Percentiles rank a stretch among this genome's conserved stretches.
Evolutionary conservation across 2,113 vertebrate species (phyloP).

Genomic region (Cathartes aura): DNA sequence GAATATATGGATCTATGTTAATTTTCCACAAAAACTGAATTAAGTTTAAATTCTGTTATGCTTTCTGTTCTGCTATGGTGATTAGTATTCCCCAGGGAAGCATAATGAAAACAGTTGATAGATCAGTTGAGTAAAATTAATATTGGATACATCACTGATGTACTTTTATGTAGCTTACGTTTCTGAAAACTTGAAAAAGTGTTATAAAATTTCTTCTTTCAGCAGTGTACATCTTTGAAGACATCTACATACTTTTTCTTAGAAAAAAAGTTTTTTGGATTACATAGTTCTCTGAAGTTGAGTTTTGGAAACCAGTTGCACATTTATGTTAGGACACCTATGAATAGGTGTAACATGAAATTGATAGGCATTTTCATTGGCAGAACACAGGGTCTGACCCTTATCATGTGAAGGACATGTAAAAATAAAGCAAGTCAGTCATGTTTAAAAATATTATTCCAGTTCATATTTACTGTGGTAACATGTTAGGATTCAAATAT

Average conservation of each 20-base stretch:
- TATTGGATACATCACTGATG: not conserved
- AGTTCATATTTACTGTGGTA: not conserved
- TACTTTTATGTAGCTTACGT: not conserved
- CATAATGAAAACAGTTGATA: not conserved
- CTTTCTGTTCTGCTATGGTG: not conserved
- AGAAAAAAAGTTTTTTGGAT: not conserved
- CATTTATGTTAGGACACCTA: not conserved
- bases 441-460: not conserved
- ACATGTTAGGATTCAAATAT: not conserved
- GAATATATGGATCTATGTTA: not conserved
- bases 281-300: not conserved
- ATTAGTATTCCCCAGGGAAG: not conserved
- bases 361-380: not conserved
- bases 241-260: not conserved
- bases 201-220: not conserved
- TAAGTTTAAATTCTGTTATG: not conserved
- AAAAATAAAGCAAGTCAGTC: not conserved
- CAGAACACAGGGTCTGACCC: not conserved
- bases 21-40: not conserved
- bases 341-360: not conserved
- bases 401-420: not conserved
- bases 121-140: not conserved
- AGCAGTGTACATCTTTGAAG: not conserved
- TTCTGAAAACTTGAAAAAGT: not conserved
- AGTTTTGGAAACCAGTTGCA: not conserved